These are phyloP conservation scores for Epirrita christyi DNA, from an alignment of 2,888 invertebrate genomes.

Conservation along the genomic window DNA sequence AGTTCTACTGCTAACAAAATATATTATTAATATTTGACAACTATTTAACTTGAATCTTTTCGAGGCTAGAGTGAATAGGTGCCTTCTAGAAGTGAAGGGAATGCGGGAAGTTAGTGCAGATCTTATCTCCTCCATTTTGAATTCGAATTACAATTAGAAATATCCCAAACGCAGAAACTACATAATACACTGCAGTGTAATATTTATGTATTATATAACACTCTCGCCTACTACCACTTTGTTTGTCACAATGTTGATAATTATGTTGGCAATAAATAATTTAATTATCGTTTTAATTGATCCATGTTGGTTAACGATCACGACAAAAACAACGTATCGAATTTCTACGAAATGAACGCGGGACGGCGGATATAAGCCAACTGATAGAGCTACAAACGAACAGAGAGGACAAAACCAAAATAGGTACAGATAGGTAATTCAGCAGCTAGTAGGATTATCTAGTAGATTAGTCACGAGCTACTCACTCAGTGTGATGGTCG, in stretches of 20 bases:
- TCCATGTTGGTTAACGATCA: constrained; percentile 32
- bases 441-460: no score
- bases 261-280: constrained; percentile 40
- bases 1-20: no score
- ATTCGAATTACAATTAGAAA: background rate
- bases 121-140: no score
- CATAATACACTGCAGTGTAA: background rate
- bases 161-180: no score
- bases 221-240: constrained; percentile 3
- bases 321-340: constrained; percentile 47
- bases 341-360: constrained; percentile 58
- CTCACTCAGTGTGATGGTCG: no score
- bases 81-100: no score
- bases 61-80: no score
- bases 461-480: no score
- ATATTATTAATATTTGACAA: no score
- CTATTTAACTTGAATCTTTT: no score
- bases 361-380: constrained; percentile 2
- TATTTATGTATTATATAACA: background rate
- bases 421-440: background rate
- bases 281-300: constrained; percentile 44
- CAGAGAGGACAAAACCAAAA: background rate
- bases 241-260: constrained; percentile 29
- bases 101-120: no score
- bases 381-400: constrained; percentile 7